A percentile compares a stretch with the other conserved stretches of the same genome.
Evolutionary conservation across 2,888 invertebrate species (phyloP).

Genomic region (Allygus modestus): DNA sequence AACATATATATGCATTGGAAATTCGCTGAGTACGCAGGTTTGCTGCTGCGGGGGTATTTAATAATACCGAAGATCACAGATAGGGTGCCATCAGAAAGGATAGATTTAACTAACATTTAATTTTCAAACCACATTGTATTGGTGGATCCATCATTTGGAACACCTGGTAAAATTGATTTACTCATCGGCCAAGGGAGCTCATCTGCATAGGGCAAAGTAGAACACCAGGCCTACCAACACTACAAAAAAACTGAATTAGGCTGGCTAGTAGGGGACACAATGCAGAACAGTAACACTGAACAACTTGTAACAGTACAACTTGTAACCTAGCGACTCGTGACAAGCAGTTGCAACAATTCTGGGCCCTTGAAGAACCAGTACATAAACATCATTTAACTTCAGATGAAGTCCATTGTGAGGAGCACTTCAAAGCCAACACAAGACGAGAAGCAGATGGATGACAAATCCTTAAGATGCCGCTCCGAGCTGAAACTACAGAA

Average conservation of each 20-base stretch:
- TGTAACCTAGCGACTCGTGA: not conserved
- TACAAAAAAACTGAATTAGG: constrained; percentile 41
- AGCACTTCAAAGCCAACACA: constrained; percentile 9
- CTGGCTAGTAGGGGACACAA: constrained; percentile 32
- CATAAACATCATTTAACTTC: constrained; percentile 16
- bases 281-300: not conserved
- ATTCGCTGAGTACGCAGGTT: too few relatives aligned
- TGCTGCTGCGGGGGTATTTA: too few relatives aligned
- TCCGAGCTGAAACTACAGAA: not conserved
- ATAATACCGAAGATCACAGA: constrained; percentile 23
- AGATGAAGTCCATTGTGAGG: constrained; percentile 1
- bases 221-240: not conserved
- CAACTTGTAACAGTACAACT: not conserved
- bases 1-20: too few relatives aligned
- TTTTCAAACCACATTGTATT: not conserved
- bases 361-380: constrained; percentile 16
- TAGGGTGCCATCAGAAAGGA: not conserved
- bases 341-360: constrained; percentile 34
- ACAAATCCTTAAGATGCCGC: constrained; percentile 5
- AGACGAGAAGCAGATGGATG: constrained; percentile 1
- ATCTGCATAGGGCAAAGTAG: constrained; percentile 28
- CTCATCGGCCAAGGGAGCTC: constrained; percentile 29
- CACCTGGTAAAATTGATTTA: constrained; percentile 6
- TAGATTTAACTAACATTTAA: not conserved
- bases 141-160: constrained; percentile 33